Conservation (phyloP, 1,140 invertebrate genomes). For the Drosophila simulans region DNA sequence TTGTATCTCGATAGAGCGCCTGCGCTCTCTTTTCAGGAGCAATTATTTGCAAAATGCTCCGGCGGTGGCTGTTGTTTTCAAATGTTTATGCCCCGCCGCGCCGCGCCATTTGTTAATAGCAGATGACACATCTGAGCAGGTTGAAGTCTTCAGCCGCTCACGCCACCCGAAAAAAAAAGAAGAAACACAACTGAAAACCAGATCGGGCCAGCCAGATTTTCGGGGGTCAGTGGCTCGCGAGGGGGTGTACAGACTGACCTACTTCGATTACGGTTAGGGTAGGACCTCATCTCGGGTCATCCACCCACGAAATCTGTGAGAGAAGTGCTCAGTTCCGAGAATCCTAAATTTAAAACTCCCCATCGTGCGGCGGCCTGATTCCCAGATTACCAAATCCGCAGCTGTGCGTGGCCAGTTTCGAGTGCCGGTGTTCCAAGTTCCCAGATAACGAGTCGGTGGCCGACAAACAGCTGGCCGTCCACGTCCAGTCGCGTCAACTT, state of each 20-base stretch:
- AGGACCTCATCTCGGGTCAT: constrained; percentile 33
- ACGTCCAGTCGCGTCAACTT: background rate
- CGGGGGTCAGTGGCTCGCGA: background rate
- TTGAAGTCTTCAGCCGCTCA: background rate
- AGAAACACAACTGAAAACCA: background rate
- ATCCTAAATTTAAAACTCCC: background rate
- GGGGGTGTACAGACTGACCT: constrained; percentile 44
- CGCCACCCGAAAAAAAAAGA: background rate
- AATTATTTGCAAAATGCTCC: constrained; percentile 27
- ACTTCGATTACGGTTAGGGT: constrained; percentile 55
- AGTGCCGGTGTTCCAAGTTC: constrained; percentile 4
- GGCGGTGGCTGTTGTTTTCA: constrained; percentile 1
- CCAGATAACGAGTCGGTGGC: constrained; percentile 28
- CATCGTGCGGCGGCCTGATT: constrained; percentile 10
- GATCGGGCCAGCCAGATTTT: background rate
- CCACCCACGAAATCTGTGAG: constrained; percentile 4
- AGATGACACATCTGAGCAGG: constrained; percentile 20
- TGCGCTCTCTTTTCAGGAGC: constrained; percentile 48
- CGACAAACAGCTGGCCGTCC: constrained; percentile 33
- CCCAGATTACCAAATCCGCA: constrained; percentile 42
- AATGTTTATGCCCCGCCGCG: constrained; percentile 21
- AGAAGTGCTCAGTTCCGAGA: background rate
- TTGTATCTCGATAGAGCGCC: constrained; percentile 63
- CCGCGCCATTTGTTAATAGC: constrained; percentile 25
- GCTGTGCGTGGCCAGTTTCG: constrained; percentile 41